Conservation (phyloP, 2,113 vertebrate genomes). For the Crotophaga sulcirostris region DNA sequence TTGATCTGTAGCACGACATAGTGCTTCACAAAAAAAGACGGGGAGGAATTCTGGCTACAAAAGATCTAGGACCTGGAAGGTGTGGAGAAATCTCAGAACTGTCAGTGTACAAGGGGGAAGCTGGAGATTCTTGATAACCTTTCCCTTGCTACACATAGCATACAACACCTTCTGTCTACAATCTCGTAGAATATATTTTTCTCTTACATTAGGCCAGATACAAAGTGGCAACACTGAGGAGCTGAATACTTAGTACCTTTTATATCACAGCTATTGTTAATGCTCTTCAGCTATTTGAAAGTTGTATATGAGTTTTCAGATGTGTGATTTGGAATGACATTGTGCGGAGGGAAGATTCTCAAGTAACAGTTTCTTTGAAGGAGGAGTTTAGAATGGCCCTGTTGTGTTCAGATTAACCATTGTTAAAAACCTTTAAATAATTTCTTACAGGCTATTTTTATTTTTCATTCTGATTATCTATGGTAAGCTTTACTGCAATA, state of each 20-base stretch:
- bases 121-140: not conserved
- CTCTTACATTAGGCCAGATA: not conserved
- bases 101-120: accelerated
- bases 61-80: not conserved
- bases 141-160: not conserved
- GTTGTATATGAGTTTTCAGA: not conserved
- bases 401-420: not conserved
- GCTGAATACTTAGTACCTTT: not conserved
- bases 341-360: not conserved
- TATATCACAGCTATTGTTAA: not conserved
- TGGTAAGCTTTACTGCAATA: not conserved
- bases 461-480: not conserved
- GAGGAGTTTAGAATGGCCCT: not conserved
- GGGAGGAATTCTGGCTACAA: not conserved
- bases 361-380: not conserved
- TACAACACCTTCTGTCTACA: accelerated
- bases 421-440: not conserved
- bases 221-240: not conserved
- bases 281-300: not conserved
- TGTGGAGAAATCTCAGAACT: not conserved
- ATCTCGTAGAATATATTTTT: not conserved
- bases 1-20: not conserved
- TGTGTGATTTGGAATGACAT: not conserved
- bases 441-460: not conserved
- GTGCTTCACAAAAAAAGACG: not conserved